Conservation (phyloP, 2,888 invertebrate species). For the Andrena trimmerana region DNA sequence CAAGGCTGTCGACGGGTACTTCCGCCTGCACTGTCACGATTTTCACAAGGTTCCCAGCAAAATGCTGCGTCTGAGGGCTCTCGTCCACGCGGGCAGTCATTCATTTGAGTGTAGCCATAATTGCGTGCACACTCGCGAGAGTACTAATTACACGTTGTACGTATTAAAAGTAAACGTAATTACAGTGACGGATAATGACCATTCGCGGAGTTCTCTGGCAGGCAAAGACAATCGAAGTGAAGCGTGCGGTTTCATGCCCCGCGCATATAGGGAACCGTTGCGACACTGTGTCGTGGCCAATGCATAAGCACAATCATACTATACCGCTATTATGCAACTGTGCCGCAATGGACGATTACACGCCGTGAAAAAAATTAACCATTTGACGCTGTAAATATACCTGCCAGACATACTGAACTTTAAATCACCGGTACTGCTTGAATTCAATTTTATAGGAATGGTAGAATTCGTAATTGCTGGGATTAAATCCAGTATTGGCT, state of each 20-base stretch:
- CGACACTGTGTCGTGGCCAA: slow-evolving; percentile 15
- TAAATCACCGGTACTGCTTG: too few relatives aligned
- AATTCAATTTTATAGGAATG: too few relatives aligned
- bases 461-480: too few relatives aligned
- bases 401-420: too few relatives aligned
- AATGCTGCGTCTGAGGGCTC: background rate
- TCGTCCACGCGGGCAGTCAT: background rate
- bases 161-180: slow-evolving; percentile 36
- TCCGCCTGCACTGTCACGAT: background rate
- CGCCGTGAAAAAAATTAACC: background rate
- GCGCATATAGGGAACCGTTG: background rate
- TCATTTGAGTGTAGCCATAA: background rate
- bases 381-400: too few relatives aligned
- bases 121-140: background rate
- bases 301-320: slow-evolving; percentile 14
- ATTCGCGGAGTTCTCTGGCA: slow-evolving; percentile 6
- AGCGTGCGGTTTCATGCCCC: background rate
- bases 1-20: background rate
- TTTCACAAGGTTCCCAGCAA: slow-evolving; percentile 1
- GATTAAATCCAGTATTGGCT: too few relatives aligned
- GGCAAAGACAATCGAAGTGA: slow-evolving; percentile 17
- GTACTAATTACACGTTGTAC: slow-evolving; percentile 12
- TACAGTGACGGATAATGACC: slow-evolving; percentile 21
- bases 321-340: slow-evolving; percentile 8
- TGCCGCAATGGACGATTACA: background rate